These are phyloP conservation scores for Apamea monoglypha DNA, from an alignment of 2,888 invertebrate species.

Conservation along the genomic window DNA sequence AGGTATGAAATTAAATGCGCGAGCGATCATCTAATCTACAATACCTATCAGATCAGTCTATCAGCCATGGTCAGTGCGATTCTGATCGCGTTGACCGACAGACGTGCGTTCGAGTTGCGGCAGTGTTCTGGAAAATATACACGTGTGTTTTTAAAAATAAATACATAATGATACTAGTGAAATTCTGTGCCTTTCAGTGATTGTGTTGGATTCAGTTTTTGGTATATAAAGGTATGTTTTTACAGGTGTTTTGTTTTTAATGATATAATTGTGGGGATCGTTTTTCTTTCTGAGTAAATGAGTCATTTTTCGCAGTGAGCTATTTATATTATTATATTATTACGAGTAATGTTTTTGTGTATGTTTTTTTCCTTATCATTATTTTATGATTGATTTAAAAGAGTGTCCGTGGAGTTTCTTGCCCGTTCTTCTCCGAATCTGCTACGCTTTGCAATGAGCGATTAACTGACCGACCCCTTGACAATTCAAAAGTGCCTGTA, in stretches of 20 bases:
- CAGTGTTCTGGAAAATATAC: conserved; percentile 29
- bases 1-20: conserved; percentile 47
- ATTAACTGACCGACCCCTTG: background rate
- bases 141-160: conserved; percentile 30
- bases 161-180: conserved; percentile 51
- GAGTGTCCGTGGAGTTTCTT: background rate
- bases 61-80: conserved; percentile 59
- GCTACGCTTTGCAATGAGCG: background rate
- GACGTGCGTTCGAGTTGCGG: conserved; percentile 39
- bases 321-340: background rate
- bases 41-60: conserved; percentile 24
- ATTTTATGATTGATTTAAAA: background rate
- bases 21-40: conserved; percentile 45
- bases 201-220: conserved; percentile 50
- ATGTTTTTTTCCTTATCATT: background rate
- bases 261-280: background rate
- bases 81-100: conserved; percentile 56
- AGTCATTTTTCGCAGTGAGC: conserved; percentile 3
- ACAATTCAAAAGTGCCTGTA: background rate
- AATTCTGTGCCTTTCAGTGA: conserved; percentile 53
- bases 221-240: conserved; percentile 41
- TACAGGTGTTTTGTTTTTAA: background rate
- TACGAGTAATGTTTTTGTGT: background rate
- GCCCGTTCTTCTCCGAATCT: background rate
- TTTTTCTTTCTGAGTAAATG: conserved; percentile 10